Percentiles rank a stretch among this genome's conserved stretches.
phyloP scores from a whole-genome alignment of 2,888 invertebrate species.

The Tipula lateralis region DNA sequence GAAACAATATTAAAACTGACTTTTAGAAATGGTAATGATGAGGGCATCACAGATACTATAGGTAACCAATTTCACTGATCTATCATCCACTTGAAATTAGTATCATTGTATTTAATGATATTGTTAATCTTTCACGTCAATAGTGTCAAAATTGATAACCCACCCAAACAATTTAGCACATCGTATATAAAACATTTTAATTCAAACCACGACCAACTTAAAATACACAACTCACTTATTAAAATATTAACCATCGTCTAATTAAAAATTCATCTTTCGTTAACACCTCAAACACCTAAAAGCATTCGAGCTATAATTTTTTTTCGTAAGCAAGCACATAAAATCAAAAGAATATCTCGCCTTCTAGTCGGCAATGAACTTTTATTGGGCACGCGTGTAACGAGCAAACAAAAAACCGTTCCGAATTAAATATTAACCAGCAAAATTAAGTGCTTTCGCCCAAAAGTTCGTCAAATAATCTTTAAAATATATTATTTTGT shows the following conservation, averaged over 20 bases:
- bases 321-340: not conserved
- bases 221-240: no score
- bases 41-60: no score
- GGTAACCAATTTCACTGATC: no score
- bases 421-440: not conserved
- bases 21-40: no score
- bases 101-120: no score
- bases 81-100: no score
- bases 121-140: no score
- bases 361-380: not conserved
- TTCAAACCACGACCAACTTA: no score
- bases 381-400: not conserved
- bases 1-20: no score
- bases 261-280: not conserved
- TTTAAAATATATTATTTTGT: not conserved
- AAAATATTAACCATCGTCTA: not conserved
- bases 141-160: no score
- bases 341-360: not conserved
- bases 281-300: not conserved
- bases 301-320: not conserved
- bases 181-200: no score
- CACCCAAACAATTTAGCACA: no score
- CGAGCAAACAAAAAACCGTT: not conserved
- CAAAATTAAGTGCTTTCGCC: not conserved
- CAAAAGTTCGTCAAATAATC: not conserved